Evolutionary conservation across 2,797 vertebrate species (phyloP), one percentile per base, ranked within the genome.

Genomic region (Chloroceryle amazona): DNA sequence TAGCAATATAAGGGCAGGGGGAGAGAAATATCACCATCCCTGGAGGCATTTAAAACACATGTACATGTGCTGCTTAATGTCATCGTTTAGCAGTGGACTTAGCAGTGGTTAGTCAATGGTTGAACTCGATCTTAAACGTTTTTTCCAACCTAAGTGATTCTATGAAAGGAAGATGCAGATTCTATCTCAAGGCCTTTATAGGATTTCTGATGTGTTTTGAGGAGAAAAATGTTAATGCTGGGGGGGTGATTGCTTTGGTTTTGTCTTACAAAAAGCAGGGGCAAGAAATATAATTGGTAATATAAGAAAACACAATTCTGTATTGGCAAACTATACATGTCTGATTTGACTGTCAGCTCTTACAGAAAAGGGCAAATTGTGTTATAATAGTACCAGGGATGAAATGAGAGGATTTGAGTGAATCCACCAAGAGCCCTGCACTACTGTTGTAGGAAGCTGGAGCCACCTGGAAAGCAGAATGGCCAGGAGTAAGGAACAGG

Each of bases 251-350:
- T 62, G 17, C 19, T 80, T 73, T n/a, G 28, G 1, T 57, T 86
- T 84, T 80, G 7, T 89, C 81, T 75, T 54, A 37, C 20, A 68
- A 47, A 83, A 46, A 62, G 31, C 8, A 14, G 5, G 21, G 19
- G 15, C 31, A 84, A 85, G 31, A 81, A 87, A 54, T n/a, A 46
- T 5, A 49, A 58, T 33, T 18, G 9, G 13, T 62, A 42, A 46
- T 33, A 20, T 3, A 21, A 26, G 47, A 74, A 55, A 71, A 37
- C 5, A 31, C 23, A 83, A 4, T 6, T 66, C 10, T 60, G 2
- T 47, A 13, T 5, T 61, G 37, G 28, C 6, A 22, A 73, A 22
- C 25, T 8, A 2, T 9, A 19, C 1, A 1, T 3, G 10, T 49
- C 6, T 39, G 17, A 22, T 42, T 39, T 73, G 42, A 33, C n/a